Evolutionary conservation across 1,140 invertebrate genomes (phyloP).

Genomic region (Pollicipes pollicipes): DNA sequence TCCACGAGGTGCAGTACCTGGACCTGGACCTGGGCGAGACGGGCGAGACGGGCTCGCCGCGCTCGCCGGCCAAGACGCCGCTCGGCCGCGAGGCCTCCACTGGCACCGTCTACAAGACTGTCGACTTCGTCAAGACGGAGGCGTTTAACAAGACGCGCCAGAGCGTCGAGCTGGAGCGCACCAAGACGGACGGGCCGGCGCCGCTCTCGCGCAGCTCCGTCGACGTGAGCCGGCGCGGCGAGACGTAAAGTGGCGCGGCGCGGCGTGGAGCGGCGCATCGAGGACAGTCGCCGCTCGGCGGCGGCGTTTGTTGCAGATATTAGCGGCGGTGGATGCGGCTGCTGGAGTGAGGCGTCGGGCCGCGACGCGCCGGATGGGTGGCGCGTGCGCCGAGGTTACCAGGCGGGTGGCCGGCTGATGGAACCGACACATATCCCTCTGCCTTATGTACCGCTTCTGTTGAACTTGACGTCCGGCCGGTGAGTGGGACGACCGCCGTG

Average conservation of each 20-base stretch:
- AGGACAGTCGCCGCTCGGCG: too few species aligned
- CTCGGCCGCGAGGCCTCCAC: neutral
- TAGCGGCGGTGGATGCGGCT: too few species aligned
- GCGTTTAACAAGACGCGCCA: conserved; percentile 73
- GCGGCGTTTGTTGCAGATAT: too few species aligned
- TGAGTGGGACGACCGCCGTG: too few species aligned
- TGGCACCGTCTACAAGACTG: conserved; percentile 63
- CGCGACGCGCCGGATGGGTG: too few species aligned
- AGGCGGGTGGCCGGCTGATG: too few species aligned
- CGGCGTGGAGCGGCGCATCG: too few species aligned
- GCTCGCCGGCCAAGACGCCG: conserved; percentile 1
- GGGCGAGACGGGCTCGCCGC: neutral
- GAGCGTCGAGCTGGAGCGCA: conserved; percentile 44
- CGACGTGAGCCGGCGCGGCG: neutral
- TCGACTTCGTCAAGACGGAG: conserved; percentile 79
- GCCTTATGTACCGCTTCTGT: too few species aligned
- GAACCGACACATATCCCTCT: neutral
- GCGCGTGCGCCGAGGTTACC: too few species aligned
- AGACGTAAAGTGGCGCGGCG: neutral
- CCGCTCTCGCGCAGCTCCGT: neutral
- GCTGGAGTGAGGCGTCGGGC: too few species aligned
- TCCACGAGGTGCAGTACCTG: conserved; percentile 45
- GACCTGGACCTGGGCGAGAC: conserved; percentile 46
- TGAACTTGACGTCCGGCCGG: too few species aligned
- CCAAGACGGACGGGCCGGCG: neutral